Evolutionary conservation across 2,113 vertebrate genomes (phyloP).

Genomic region (Arvicanthis niloticus): DNA sequence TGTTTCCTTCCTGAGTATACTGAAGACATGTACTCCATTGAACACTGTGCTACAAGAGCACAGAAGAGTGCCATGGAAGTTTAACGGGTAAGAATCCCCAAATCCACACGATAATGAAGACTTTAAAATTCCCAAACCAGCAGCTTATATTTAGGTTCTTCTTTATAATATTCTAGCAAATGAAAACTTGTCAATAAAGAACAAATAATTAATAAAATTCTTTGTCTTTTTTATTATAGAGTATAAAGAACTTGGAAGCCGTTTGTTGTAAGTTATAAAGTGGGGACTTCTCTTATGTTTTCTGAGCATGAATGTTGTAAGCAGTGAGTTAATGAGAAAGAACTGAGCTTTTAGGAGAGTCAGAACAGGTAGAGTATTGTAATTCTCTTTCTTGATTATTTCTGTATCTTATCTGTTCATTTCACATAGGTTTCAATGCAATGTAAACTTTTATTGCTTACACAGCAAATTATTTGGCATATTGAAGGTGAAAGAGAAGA

Average conservation of each 20-base stretch:
- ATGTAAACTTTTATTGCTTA: neutral
- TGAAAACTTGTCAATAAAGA: slow-evolving; percentile 4
- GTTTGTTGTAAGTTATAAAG: neutral
- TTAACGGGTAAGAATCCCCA: neutral
- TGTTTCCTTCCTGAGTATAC: slow-evolving; percentile 36
- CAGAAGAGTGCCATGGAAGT: neutral
- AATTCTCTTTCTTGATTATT: neutral
- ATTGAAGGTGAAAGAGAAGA: neutral
- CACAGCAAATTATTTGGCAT: neutral
- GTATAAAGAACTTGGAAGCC: neutral
- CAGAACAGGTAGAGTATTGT: neutral
- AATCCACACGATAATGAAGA: neutral
- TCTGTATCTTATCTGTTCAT: neutral
- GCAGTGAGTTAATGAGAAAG: neutral
- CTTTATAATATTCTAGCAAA: slow-evolving; percentile 32
- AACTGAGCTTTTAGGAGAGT: neutral
- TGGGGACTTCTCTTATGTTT: neutral
- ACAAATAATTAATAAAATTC: neutral
- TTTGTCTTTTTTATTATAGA: slow-evolving; percentile 45
- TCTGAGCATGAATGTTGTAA: neutral
- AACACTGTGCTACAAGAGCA: neutral
- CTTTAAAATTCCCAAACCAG: neutral
- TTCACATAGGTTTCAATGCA: neutral
- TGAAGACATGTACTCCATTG: neutral
- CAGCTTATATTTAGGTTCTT: neutral